Conservation (phyloP, 2,113 vertebrate genomes). For the Tiliqua scincoides region DNA sequence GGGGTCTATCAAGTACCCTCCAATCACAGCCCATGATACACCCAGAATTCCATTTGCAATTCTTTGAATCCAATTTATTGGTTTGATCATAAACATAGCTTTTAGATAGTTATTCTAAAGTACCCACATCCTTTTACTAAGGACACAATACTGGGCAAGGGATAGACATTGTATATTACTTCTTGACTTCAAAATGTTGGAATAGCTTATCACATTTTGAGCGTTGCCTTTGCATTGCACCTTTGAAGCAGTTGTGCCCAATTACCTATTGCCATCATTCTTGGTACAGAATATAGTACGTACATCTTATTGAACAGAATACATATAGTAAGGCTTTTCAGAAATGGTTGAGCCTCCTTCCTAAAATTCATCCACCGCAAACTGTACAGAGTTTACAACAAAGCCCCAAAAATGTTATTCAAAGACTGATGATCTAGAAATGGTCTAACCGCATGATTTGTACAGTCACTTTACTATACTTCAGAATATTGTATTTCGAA, state of each 20-base stretch:
- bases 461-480: neutral
- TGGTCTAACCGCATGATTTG: neutral
- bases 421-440: constrained; percentile 15
- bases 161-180: neutral
- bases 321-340: neutral
- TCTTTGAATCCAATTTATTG: neutral
- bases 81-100: neutral
- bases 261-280: neutral
- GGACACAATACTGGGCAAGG: neutral
- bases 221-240: neutral
- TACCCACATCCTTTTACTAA: neutral
- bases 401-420: constrained; percentile 28
- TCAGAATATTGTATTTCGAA: constrained; percentile 52
- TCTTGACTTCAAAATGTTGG: neutral
- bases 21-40: neutral
- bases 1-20: neutral
- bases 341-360: neutral
- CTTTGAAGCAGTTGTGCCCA: neutral
- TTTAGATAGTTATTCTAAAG: neutral
- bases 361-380: neutral
- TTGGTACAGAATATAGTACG: neutral
- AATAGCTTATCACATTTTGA: neutral
- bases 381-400: neutral
- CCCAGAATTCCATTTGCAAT: neutral
- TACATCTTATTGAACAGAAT: neutral